Base-by-base conservation (phyloP, 2,113 vertebrate species). In the Brachypteracias leptosomus region DNA sequence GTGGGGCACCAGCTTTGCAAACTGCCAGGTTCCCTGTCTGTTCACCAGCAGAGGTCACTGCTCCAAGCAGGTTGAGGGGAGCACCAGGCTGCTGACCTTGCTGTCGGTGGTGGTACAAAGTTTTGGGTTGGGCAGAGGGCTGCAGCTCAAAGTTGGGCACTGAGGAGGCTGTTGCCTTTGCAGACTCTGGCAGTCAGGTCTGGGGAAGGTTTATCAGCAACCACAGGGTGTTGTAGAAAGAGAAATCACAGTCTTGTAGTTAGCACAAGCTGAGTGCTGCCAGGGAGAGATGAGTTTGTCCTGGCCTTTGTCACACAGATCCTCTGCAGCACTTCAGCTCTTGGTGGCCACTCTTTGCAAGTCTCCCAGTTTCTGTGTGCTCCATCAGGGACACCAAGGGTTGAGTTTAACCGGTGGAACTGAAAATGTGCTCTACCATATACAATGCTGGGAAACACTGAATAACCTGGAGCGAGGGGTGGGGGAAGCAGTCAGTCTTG, bases 21-120 rank as follows among this genome's bases (percentile, higher is more conserved):
- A 33, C 51, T 0, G 0, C 33, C n/a, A 47, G 21, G n/a, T 59
- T 78, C 33, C 47, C 47, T 35, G 36, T 17, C n/a, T 40, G 49
- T 15, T 88, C 46, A 55, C 29, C 28, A 88, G 73, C 86, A 93
- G 63, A 88, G 55, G 47, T 72, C 63, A 54, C 72, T 75, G 74
- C 85, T 78, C 36, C 16, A 57, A 75, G 79, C 28, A 35, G 57
- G 40, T 71, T 7, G 72, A 29, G 70, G n/a, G 59, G 51, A 67
- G 26, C 4, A 0, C 28, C 8, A 18, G 24, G 31, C 44, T 83
- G 38, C 0, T 2, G 29, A 46, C 16, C 22, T 33, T 13, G 70
- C 20, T 13, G 70, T 22, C 20, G 13, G 44, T 2, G 8, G 15
- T 21, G 28, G 28, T 22, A 51, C 16, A 20, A 58, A 35, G 24